Base-by-base conservation (phyloP, 2,888 invertebrate species). In the Troilus luridus region DNA sequence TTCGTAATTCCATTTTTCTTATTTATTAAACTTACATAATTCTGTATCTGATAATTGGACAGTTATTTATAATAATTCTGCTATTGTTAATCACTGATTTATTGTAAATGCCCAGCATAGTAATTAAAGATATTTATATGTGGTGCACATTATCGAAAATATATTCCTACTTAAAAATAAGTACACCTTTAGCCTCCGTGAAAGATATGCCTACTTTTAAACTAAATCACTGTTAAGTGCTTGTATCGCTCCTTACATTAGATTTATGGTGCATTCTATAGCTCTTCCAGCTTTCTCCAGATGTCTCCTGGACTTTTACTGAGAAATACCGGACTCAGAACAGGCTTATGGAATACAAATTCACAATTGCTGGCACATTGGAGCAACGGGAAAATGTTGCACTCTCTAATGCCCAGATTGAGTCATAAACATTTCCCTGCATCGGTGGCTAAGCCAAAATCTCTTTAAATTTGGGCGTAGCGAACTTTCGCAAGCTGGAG, bases 321-420 rank as follows among this genome's bases (percentile, higher is more conserved):
- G 56, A 85, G 85, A 85, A 85, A 85, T 85, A 77, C 72, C 56
- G 85, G 56, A 85, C 85, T 85, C 56, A 58, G 56, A n/a, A 58
- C 54, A 56, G 41, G 56, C 56, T 41, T 56, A 21, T n/a, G n/a
- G 85, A 85, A 58, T 85, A 85, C 85, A 85, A 85, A 85, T 85
- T 58, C 85, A 56, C 56, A 58, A n/a, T 85, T 56, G 85, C 85
- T 85, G 85, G 85, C 85, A 85, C 85, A n/a, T n/a, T 2, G n/a
- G n/a, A 17, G 8, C 41, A 12, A 41, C 17, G 27, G 72, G 41
- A 19, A 77, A 77, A 77, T 27, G 7, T 77, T 41, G 72, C 72
- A 77, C 72, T 77, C 72, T 77, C 72, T 77, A 77, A 77, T 41
- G 41, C 8, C 27, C 27, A 77, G 17, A 27, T 41, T 77, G 72